Conservation (phyloP, 2,888 invertebrate genomes). For the Drosophila mulleri region DNA sequence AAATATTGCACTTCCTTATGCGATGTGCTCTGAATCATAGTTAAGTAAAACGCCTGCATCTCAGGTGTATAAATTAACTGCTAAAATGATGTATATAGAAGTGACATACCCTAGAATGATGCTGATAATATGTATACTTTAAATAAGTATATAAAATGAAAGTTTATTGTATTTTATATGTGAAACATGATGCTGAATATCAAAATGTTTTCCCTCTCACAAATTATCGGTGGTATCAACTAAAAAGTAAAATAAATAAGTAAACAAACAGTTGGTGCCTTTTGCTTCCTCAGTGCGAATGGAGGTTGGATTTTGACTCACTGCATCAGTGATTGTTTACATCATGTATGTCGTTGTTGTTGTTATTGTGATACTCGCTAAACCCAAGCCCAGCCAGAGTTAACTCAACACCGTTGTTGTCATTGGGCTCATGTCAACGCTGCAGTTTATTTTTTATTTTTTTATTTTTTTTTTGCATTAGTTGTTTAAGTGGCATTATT, state of each 20-base stretch:
- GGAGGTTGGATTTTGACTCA: conserved; percentile 54
- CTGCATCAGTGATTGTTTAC: conserved; percentile 58
- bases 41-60: neutral
- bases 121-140: neutral
- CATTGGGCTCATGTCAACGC: conserved; percentile 61
- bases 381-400: conserved; percentile 19
- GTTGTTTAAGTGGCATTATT: conserved; percentile 67
- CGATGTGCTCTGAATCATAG: conserved; percentile 30
- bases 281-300: conserved; percentile 52
- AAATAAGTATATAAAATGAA: neutral
- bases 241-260: conserved; percentile 1
- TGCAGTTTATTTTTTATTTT: conserved; percentile 44
- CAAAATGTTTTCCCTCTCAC: neutral
- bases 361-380: conserved; percentile 21
- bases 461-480: conserved; percentile 66
- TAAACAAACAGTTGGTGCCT: conserved; percentile 36
- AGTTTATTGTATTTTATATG: neutral
- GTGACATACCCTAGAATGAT: conserved; percentile 6
- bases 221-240: conserved; percentile 12
- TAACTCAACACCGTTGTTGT: conserved; percentile 73
- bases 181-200: neutral
- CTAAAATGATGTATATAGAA: neutral
- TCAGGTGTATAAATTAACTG: neutral
- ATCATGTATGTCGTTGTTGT: conserved; percentile 49
- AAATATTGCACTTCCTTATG: conserved; percentile 58